phyloP scores from a whole-genome alignment of 2,888 invertebrate genomes.

The Phortica magna region DNA sequence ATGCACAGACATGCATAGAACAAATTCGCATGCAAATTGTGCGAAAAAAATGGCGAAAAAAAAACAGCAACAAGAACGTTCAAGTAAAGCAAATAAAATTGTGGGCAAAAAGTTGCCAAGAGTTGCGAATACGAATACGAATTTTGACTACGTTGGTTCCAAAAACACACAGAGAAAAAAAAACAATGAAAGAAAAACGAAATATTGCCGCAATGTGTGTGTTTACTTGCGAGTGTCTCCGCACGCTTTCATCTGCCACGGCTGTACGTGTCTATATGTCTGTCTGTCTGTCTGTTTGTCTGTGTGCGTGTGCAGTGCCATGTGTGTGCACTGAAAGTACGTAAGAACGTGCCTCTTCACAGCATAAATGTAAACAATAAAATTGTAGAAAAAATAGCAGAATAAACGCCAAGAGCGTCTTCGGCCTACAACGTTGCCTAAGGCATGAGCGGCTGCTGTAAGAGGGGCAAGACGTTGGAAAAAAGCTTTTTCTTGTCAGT shows the following conservation, averaged over 20 bases:
- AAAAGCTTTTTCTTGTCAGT: slow-evolving; percentile 68
- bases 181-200: slow-evolving; percentile 11
- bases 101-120: slow-evolving; percentile 36
- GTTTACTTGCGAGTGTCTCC: slow-evolving; percentile 22
- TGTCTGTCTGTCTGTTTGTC: background rate
- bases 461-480: slow-evolving; percentile 61
- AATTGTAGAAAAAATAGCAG: slow-evolving; percentile 71
- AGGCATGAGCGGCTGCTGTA: no score
- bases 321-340: slow-evolving; percentile 37
- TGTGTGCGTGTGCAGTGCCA: slow-evolving; percentile 7
- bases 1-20: slow-evolving; percentile 22
- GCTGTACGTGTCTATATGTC: slow-evolving; percentile 18
- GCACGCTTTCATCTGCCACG: slow-evolving; percentile 23
- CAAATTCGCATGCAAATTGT: slow-evolving; percentile 72
- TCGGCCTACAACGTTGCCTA: slow-evolving; percentile 30
- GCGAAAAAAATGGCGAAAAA: slow-evolving; percentile 64
- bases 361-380: slow-evolving; percentile 70
- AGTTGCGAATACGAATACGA: slow-evolving; percentile 19
- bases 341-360: slow-evolving; percentile 36
- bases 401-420: slow-evolving; percentile 41
- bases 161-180: background rate
- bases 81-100: slow-evolving; percentile 55
- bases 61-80: slow-evolving; percentile 23
- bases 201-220: slow-evolving; percentile 23
- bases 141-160: slow-evolving; percentile 34